Base-by-base conservation (phyloP, 2,888 invertebrate species). In the Sesia apiformis region DNA sequence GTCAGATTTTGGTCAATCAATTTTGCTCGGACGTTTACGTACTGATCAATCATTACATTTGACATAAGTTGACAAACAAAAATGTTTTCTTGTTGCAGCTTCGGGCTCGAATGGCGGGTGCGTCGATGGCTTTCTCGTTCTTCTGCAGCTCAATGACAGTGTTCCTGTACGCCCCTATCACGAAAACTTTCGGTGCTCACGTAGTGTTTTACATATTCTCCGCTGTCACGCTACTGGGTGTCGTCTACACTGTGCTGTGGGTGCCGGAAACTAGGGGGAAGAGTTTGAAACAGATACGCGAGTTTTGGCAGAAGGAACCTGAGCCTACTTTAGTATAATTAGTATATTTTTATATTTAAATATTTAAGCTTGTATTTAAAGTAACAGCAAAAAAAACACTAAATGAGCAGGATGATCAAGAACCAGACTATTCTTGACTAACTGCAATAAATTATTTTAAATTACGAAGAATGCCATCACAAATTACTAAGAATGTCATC, bases 241-340 rank as follows among this genome's bases (percentile, higher is more conserved):
- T 78, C 0, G 4, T 88, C 0, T 88, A 88, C 61, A 82, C 85
- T 1, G 56, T 84, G 1, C 59, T 85, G 0, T 81, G 74, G 62
- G 84, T 90, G 2, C 90, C 90, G 0, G 90, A 90, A 66, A 90
- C 90, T 0, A 90, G 81, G 56, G 89, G 87, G 2, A 85, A 84
- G 63, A 78, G 72, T 40, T 66, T 90, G 49, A 72, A 80, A 39
- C 68, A 80, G 23, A 90, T 90, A 52, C 72, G 76, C 39, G 66
- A 61, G 51, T 74, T 70, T 59, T 83, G 83, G 83, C 72, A 72
- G 53, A 70, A 70, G 56, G 54, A 58, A 8, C 63, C 61, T 40
- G 70, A 70, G 43, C 78, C 80, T 3, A 72, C 66, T 6, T 74
- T 70, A 58, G 79, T 81, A 3, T 81, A 59, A 68, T 52, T 38